Percentiles rank a stretch among this genome's conserved stretches.
These are phyloP conservation scores for Spea hammondii DNA, from an alignment of 2,797 vertebrate species.

Conservation along the genomic window DNA sequence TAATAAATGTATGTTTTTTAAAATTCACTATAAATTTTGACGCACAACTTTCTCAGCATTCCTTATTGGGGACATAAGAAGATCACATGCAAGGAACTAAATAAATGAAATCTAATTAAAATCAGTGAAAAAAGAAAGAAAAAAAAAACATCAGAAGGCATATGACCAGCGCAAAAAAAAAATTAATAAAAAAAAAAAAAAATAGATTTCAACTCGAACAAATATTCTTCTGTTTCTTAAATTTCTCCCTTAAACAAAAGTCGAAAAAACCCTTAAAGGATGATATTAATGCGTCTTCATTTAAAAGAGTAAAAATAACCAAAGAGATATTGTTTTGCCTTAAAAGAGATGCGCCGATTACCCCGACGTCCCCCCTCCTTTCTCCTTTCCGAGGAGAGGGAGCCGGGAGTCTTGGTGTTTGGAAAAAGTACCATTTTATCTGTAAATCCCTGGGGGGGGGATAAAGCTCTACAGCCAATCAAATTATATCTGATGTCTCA, in stretches of 20 bases:
- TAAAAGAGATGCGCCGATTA: neutral
- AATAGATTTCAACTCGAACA: neutral
- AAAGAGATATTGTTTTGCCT: neutral
- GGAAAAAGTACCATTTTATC: conserved; percentile 71
- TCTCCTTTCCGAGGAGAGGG: conserved; percentile 53
- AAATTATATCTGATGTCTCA: conserved; percentile 70
- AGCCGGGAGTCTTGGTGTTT: conserved; percentile 58
- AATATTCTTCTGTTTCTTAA: neutral
- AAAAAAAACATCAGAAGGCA: neutral
- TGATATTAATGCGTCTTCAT: neutral
- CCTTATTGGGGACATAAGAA: no score
- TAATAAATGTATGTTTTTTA: no score
- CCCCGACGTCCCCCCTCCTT: conserved; percentile 17
- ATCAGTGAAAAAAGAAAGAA: no score
- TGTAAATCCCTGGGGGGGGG: conserved; percentile 66
- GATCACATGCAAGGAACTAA: no score
- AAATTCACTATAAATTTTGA: no score
- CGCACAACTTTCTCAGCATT: no score
- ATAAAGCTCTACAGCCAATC: conserved; percentile 65
- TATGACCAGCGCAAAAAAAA: no score
- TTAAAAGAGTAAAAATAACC: neutral
- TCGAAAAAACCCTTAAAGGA: neutral
- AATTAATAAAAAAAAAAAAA: no score
- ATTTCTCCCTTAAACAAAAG: neutral
- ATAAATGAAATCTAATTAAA: no score